Evolutionary conservation across 2,113 vertebrate genomes (phyloP).

Genomic region (Lophotis ruficrista): DNA sequence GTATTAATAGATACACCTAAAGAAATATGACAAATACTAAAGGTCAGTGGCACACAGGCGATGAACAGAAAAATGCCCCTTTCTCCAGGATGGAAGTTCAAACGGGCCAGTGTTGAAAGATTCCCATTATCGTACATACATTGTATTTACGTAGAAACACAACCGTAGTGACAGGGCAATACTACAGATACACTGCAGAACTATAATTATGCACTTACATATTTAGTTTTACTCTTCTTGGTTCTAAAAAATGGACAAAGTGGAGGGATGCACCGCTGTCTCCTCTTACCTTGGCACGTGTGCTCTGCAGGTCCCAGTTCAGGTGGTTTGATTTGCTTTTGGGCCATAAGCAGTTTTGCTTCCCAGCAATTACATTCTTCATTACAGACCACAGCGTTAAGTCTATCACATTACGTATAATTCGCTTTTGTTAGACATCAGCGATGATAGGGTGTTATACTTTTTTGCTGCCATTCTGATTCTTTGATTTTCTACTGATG

Average conservation of each 20-base stretch:
- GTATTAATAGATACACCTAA: background rate
- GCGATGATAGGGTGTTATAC: background rate
- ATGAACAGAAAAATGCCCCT: background rate
- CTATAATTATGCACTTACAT: background rate
- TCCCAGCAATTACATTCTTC: background rate
- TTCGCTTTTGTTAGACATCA: background rate
- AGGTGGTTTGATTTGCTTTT: background rate
- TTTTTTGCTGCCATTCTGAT: background rate
- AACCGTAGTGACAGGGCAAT: fast-evolving
- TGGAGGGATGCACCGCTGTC: background rate
- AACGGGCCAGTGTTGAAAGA: background rate
- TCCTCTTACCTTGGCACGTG: background rate
- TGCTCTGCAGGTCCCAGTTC: background rate
- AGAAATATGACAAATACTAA: conserved; percentile 3
- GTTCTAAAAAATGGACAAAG: background rate
- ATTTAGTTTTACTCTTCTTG: background rate
- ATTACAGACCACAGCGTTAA: background rate
- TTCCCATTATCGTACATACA: no score
- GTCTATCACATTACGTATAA: background rate
- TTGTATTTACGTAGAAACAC: background rate
- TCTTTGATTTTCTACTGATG: background rate
- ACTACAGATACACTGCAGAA: background rate
- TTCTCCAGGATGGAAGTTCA: background rate
- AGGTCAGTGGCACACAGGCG: background rate
- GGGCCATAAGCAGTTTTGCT: background rate